Base-by-base conservation (phyloP, 2,797 vertebrate species). In the Rhinophrynus dorsalis region DNA sequence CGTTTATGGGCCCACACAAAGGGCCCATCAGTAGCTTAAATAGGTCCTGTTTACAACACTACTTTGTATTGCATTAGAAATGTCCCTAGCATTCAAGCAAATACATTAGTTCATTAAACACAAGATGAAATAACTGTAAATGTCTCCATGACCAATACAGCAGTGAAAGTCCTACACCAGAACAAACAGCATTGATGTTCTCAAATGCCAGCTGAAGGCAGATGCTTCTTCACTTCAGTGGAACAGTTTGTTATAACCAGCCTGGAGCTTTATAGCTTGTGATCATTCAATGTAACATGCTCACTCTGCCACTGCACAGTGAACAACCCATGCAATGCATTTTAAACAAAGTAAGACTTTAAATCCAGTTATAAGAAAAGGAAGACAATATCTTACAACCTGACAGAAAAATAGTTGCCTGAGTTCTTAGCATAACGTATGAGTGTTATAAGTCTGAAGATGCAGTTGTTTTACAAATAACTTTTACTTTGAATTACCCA, bases 241-340 rank as follows among this genome's bases (percentile, higher is more conserved):
- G 42, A 66, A 30, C 17, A 59, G 15, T 60, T 37, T 59, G 40
- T 68, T 40, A 56, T 32, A 32, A 45, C 26, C 21, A 55, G 37
- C 67, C 67, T 35, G 47, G 37, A 37, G 67, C 57, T 61, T 61
- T 61, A 69, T 54, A 27, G 38, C 58, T 69, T 33, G 20, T 44
- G 67, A 69, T 69, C 58, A 20, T 27, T 61, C 56, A 60, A 20
- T 54, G n/a, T 38, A 44, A 69, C 61, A 61, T 61, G 26, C 54
- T 47, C 45, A 62, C 57, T 26, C 29, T 68, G 55, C 30, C 30
- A 59, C n/a, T 6, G n/a, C 32, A 26, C 42, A 32, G 18, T 32
- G 56, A 61, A 21, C n/a, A 17, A 8, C 47, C 45, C 27, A 30
- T 15, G 38, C 11, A 42, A 20, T 17, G 23, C n/a, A 29, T 38